These are phyloP conservation scores for Ceraclea dissimilis DNA, from an alignment of 2,888 invertebrate species.

Conservation along the genomic window DNA sequence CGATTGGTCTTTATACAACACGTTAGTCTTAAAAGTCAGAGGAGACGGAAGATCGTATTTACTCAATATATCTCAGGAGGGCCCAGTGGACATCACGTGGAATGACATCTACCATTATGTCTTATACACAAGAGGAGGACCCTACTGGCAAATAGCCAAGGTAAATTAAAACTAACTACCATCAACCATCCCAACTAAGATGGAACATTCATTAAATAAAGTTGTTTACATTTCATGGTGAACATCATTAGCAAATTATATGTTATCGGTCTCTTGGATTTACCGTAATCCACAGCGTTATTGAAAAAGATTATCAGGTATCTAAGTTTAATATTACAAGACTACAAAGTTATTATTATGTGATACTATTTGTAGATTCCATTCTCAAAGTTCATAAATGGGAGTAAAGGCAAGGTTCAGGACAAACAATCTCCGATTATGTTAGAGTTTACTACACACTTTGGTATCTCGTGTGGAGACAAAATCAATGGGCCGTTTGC, in stretches of 20 bases:
- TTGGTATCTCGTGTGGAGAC: constrained; percentile 80
- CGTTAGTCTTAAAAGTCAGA: constrained; percentile 66
- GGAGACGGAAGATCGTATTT: constrained; percentile 93
- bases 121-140: constrained; percentile 91
- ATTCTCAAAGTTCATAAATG: constrained; percentile 83
- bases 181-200: too few species aligned
- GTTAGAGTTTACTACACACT: constrained; percentile 54
- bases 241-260: too few species aligned
- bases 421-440: constrained; percentile 65
- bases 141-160: constrained; percentile 93
- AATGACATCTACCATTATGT: constrained; percentile 81
- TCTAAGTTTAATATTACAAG: too few species aligned
- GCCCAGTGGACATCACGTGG: constrained; percentile 79
- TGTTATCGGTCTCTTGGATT: too few species aligned
- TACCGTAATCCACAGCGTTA: too few species aligned
- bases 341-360: too few species aligned
- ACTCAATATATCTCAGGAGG: constrained; percentile 68
- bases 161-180: constrained; percentile 37
- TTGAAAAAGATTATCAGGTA: too few species aligned
- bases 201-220: too few species aligned
- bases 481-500: constrained; percentile 74
- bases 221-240: too few species aligned
- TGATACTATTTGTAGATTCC: constrained; percentile 65
- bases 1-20: constrained; percentile 75
- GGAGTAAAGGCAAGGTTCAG: constrained; percentile 78